Base-by-base conservation (phyloP, 2,797 vertebrate species). In the Coregonus sp. region DNA sequence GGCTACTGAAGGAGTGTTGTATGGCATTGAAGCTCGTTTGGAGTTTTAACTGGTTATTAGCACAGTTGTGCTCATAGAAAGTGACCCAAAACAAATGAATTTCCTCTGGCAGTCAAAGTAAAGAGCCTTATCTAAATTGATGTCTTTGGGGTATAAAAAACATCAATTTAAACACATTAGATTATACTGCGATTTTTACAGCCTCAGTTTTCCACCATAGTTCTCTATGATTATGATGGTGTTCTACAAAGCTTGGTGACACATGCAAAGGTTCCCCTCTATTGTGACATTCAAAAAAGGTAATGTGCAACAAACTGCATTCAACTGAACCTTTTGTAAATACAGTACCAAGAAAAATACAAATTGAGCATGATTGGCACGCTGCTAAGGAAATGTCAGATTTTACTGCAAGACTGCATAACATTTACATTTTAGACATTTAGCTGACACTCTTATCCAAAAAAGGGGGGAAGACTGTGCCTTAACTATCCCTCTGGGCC, bases 401-500 rank as follows among this genome's bases (percentile, higher is more conserved):
- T 18, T 54, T 54, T 5, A 54, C 52, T 54, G 52, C 5, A 54
- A 54, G 52, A 54, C 12, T 4, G 3, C 15, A 54, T 4, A 18
- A 18, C 80, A 84, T 67, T 82, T 84, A 83, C 86, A 86, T 89
- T 90, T 90, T 92, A 91, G 88, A 9, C 6, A 9, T 47, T 47
- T 9, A 47, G 40, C 40, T 9, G 6, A 47, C 7, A 1, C 7
- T 47, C 7, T 47, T 47, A 47, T 86, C 88, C 71, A 81, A 88
- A 92, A 89, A 88, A 85, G 69, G 77, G 18, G 84, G 82, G 79
- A 75, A 81, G 82, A 87, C 85, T 85, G 47, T 79, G 86, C 87
- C 86, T 85, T 82, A 90, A 81, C 70, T 52, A 81, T 79, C 82
- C 85, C 86, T 86, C 74, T 87, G 86, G 87, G 90, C 86, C 91